These are phyloP conservation scores for Sceloporus undulatus DNA, from an alignment of 2,113 vertebrate genomes.

Conservation along the genomic window DNA sequence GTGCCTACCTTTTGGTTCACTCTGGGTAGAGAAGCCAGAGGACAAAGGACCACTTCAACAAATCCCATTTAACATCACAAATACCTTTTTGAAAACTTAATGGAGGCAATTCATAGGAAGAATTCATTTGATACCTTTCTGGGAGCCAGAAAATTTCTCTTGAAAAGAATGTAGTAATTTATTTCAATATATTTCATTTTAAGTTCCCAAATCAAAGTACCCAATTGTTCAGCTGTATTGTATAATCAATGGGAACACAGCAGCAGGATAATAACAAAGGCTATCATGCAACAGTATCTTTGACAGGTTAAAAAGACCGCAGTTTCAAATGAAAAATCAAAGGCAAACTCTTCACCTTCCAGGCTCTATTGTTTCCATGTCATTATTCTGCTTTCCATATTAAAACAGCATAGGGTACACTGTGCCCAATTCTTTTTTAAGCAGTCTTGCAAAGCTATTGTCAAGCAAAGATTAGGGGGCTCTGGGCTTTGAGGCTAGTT, in stretches of 20 bases:
- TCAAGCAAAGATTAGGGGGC: background rate
- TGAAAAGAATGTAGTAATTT: conserved; percentile 23
- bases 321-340: conserved; percentile 6
- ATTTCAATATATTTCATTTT: conserved; percentile 26
- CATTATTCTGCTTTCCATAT: conserved; percentile 23
- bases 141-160: background rate
- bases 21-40: background rate
- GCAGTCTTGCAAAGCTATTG: background rate
- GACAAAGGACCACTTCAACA: background rate
- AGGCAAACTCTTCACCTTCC: background rate
- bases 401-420: conserved; percentile 3
- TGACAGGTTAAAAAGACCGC: conserved; percentile 19
- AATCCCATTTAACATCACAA: background rate
- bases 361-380: background rate
- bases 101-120: background rate
- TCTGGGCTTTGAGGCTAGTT: background rate
- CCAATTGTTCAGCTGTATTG: background rate
- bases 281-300: background rate
- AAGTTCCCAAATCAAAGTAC: conserved; percentile 16
- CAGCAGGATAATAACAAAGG: conserved; percentile 7
- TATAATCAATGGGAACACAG: conserved; percentile 13
- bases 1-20: background rate
- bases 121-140: background rate
- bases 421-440: background rate
- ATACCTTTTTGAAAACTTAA: background rate